Base-by-base conservation (phyloP, 2,888 invertebrate species). In the Willowsia nigromaculata region DNA sequence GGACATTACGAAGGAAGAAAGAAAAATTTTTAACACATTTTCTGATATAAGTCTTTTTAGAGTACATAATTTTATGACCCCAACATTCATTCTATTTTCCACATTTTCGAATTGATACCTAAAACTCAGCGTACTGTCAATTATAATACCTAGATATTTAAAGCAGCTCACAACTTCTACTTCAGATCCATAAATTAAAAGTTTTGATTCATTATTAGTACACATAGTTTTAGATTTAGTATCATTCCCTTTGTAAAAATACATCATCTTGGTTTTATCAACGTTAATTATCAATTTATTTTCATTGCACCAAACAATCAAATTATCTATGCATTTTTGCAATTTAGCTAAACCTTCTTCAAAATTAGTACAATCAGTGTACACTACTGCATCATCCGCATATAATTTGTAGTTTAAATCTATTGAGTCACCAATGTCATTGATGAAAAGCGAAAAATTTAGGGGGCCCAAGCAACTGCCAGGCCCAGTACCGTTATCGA, bases 251-350 rank as follows among this genome's bases (percentile, higher is more conserved):
- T 80, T 83, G 33, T 62, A 59, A 71, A 89, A 89, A 59, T 11
- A 9, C 89, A 89, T 89, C 1, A 1, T n/a, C 13, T 89, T 84
- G 1, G 89, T 89, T 33, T 89, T 89, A 7, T 2, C 11, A 13
- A 68, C 76, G 33, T 89, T 89, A 18, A 89, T 89, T 68, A 37
- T 65, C 30, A 89, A 13, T 0, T 40, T 53, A 78, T 84, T 84
- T 13, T 78, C 18, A 5, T 78, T 7, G 56, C 89, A 89, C 89
- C 89, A 88, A 0, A 22, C 30, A 13, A 30, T 62, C 22, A 87
- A 27, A 4, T 9, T 37, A 6, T 4, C 9, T 6, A 37, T 4
- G 37, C 37, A 37, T 6, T 4, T 37, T 37, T 37, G 37, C 37
- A 37, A 6, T 37, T 37, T 37, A 6, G 37, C 9, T 6, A 37